These are phyloP conservation scores for Calcarius lapponicus DNA, from an alignment of 2,797 vertebrate genomes.

Conservation along the genomic window DNA sequence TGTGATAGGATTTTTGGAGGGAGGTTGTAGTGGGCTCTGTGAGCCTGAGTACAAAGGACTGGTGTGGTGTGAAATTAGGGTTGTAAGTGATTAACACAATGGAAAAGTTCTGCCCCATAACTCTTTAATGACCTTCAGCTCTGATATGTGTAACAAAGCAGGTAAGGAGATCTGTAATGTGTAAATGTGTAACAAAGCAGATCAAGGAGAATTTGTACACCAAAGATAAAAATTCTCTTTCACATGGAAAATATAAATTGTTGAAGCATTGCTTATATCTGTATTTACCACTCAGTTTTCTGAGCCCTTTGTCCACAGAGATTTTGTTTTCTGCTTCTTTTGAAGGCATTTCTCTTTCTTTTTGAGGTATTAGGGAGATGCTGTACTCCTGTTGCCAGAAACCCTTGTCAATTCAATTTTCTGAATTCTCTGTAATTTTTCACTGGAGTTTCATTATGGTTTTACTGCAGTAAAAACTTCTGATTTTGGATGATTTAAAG, in stretches of 20 bases:
- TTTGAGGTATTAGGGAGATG: neutral
- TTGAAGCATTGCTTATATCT: slow-evolving; percentile 32
- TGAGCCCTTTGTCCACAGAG: neutral
- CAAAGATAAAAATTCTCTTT: slow-evolving; percentile 54
- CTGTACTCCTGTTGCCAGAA: neutral
- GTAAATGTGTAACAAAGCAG: slow-evolving; percentile 36
- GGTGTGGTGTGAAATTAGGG: slow-evolving; percentile 69
- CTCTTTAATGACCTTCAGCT: slow-evolving; percentile 64
- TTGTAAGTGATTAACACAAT: slow-evolving; percentile 71
- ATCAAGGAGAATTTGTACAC: slow-evolving; percentile 53
- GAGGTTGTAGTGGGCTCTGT: neutral
- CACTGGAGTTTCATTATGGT: neutral
- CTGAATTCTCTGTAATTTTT: neutral
- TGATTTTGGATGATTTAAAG: neutral
- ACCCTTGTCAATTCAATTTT: neutral
- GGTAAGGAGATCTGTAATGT: neutral
- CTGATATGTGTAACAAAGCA: slow-evolving; percentile 14
- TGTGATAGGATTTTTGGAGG: slow-evolving; percentile 3
- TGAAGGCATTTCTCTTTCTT: neutral
- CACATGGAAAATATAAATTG: neutral
- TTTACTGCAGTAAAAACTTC: neutral
- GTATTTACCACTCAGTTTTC: slow-evolving; percentile 2
- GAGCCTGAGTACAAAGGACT: slow-evolving; percentile 31
- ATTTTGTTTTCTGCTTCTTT: neutral
- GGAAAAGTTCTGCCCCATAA: slow-evolving; percentile 66